These are phyloP conservation scores for Chrysaora quinquecirrha DNA, from an alignment of 30 jellyfish, hydroid and myxozoan species.

Conservation along the genomic window DNA sequence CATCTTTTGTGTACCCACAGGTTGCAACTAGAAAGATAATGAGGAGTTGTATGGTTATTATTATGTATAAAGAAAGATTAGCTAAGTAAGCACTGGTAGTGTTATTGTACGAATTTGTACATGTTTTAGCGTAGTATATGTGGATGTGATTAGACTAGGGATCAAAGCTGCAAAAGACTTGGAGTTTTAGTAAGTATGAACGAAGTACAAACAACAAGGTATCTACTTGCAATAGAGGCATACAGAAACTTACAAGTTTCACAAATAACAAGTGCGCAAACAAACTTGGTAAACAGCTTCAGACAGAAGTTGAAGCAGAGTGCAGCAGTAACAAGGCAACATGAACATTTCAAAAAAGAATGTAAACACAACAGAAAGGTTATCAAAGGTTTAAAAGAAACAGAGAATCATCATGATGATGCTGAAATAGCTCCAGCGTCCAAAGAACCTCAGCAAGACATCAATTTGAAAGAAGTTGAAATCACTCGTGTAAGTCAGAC, in stretches of 20 bases:
- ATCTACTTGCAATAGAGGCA: conserved; percentile 53
- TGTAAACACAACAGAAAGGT: neutral
- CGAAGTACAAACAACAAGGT: conserved; percentile 11
- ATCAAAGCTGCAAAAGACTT: neutral
- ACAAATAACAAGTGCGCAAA: conserved; percentile 34
- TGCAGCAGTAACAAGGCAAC: conserved; percentile 5
- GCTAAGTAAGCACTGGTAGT: neutral
- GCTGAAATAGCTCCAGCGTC: neutral
- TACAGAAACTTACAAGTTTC: conserved; percentile 23
- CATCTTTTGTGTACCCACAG: neutral
- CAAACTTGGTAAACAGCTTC: conserved; percentile 30
- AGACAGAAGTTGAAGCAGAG: conserved; percentile 40
- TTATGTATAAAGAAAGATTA: neutral
- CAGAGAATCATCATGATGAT: neutral
- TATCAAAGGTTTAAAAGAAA: neutral
- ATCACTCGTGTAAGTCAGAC: neutral
- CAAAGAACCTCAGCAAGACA: neutral
- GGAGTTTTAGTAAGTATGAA: neutral
- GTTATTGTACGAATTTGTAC: neutral
- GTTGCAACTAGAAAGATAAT: neutral
- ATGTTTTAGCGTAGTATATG: neutral
- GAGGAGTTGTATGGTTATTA: neutral
- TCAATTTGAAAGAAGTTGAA: neutral
- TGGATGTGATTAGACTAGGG: neutral
- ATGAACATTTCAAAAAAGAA: neutral